These are phyloP conservation scores for Alsophila aescularia DNA, from an alignment of 2,888 invertebrate genomes.

Conservation along the genomic window DNA sequence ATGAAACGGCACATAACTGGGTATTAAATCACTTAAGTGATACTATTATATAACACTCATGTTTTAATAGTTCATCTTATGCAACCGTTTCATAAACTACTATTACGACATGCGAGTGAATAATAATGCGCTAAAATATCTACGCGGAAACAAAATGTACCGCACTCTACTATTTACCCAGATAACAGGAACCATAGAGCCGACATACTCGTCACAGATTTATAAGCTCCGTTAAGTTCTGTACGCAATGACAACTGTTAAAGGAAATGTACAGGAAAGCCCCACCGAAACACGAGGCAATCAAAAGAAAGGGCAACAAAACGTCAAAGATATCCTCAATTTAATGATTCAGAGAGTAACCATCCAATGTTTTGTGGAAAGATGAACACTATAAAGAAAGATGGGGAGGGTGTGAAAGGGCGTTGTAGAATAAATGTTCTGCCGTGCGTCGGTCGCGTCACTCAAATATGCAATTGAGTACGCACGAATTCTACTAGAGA, in stretches of 20 bases:
- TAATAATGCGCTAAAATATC: neutral
- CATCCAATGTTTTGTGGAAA: neutral
- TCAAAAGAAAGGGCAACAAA: slow-evolving; percentile 3
- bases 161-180: neutral
- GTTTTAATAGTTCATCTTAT: too few species aligned
- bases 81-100: too few species aligned
- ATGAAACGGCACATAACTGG: too few species aligned
- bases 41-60: too few species aligned
- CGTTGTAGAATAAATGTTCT: neutral
- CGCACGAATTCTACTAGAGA: slow-evolving; percentile 3
- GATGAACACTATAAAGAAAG: neutral
- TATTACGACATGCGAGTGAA: too few species aligned
- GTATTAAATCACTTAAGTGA: too few species aligned
- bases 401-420: neutral
- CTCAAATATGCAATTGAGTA: neutral
- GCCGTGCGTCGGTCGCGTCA: neutral
- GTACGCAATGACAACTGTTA: slow-evolving; percentile 8
- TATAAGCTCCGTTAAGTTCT: slow-evolving; percentile 6
- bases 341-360: slow-evolving; percentile 1
- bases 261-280: slow-evolving; percentile 5
- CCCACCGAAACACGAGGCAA: neutral
- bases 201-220: neutral
- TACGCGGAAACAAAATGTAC: neutral
- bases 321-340: slow-evolving; percentile 1
- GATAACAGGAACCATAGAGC: neutral